These are phyloP conservation scores for Oscheius sp. DNA, from an alignment of 2,888 invertebrate species.

Conservation along the genomic window DNA sequence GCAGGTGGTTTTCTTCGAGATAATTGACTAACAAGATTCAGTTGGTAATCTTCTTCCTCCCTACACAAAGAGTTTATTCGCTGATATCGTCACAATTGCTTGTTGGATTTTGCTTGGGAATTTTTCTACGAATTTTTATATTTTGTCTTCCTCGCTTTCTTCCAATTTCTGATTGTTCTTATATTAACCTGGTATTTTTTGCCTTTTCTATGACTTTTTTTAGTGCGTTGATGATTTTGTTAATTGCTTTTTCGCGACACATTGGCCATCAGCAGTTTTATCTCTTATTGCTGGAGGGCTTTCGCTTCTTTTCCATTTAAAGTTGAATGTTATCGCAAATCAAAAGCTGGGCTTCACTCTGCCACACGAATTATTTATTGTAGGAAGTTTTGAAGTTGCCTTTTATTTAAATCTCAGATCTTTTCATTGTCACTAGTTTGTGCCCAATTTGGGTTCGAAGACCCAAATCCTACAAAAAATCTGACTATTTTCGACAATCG, in stretches of 20 bases:
- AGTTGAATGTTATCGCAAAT: constrained; percentile 5
- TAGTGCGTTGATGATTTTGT: constrained; percentile 22
- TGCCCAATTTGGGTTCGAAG: constrained; percentile 1
- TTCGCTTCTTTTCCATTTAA: constrained; percentile 22
- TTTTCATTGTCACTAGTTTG: not conserved
- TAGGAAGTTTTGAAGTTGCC: not conserved
- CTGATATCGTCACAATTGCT: constrained; percentile 41
- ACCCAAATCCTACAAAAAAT: not conserved
- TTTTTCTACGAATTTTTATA: constrained; percentile 42
- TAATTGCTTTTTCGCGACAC: constrained; percentile 17
- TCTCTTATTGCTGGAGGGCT: not conserved
- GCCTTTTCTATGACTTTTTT: no score
- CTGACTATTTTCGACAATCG: not conserved
- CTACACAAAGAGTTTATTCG: constrained; percentile 45
- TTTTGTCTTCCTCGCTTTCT: constrained; percentile 20
- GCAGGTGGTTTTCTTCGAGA: constrained; percentile 19
- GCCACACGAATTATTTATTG: constrained; percentile 33
- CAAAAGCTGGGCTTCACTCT: constrained; percentile 22
- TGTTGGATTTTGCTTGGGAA: constrained; percentile 43
- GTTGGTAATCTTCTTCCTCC: constrained; percentile 43
- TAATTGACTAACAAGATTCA: no score
- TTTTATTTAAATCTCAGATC: not conserved
- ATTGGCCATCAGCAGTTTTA: constrained; percentile 2
- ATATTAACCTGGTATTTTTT: constrained; percentile 1
- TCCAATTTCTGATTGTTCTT: constrained; percentile 14